Evolutionary conservation across 2,797 vertebrate genomes (phyloP).

Genomic region (Cyclura pinguis): DNA sequence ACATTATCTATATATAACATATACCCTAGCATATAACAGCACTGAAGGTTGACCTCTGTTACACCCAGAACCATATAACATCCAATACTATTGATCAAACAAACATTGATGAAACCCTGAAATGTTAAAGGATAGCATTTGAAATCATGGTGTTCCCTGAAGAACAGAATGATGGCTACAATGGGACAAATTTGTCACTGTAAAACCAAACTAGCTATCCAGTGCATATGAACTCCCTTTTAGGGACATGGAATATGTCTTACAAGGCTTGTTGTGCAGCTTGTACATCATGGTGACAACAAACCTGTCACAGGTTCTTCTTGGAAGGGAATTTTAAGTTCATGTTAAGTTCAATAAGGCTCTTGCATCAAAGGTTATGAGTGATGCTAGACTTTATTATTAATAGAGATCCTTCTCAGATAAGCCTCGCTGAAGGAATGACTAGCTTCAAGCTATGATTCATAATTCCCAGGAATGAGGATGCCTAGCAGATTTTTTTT

Average conservation of each 20-base stretch:
- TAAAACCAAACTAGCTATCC: slow-evolving; percentile 22
- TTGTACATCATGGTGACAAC: slow-evolving; percentile 32
- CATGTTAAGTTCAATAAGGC: slow-evolving; percentile 27
- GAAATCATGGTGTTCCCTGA: slow-evolving; percentile 35
- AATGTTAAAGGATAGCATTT: neutral
- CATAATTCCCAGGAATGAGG: slow-evolving; percentile 24
- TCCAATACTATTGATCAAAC: slow-evolving; percentile 8
- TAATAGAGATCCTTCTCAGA: slow-evolving; percentile 16
- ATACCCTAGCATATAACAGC: slow-evolving; percentile 32
- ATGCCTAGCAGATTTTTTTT: neutral
- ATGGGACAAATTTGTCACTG: slow-evolving; percentile 9
- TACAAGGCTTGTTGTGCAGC: slow-evolving; percentile 18
- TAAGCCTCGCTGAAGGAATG: neutral
- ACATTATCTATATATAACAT: neutral
- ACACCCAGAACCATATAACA: slow-evolving; percentile 21
- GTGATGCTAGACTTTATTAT: slow-evolving; percentile 1
- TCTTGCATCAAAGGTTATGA: slow-evolving; percentile 40
- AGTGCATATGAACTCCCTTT: slow-evolving; percentile 18
- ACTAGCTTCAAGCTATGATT: slow-evolving; percentile 18
- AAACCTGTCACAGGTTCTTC: slow-evolving; percentile 17
- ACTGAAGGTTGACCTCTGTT: slow-evolving; percentile 37
- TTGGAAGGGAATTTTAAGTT: slow-evolving; percentile 46
- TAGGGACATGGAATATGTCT: slow-evolving; percentile 21
- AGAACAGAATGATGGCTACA: slow-evolving; percentile 13
- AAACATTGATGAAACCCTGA: slow-evolving; percentile 29